These are phyloP conservation scores for Rhinichthys osculus DNA, from an alignment of 2,797 vertebrate genomes.

Conservation along the genomic window DNA sequence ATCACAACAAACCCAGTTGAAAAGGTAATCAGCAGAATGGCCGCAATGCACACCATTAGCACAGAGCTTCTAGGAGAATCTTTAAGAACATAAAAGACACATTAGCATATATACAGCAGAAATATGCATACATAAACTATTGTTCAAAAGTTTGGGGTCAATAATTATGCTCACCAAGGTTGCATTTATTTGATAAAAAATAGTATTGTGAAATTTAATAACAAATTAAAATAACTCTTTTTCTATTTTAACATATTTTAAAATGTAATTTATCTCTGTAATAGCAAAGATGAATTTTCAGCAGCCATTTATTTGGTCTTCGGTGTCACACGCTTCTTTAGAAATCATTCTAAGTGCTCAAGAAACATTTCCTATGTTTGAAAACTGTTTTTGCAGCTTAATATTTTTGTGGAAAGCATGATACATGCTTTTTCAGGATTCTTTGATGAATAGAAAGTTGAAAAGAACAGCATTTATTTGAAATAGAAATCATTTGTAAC, in stretches of 20 bases:
- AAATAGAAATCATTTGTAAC: background rate
- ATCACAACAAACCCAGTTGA: constrained; percentile 13
- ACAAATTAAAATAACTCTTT: background rate
- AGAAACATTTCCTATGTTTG: background rate
- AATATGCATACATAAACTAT: background rate
- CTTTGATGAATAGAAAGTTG: background rate
- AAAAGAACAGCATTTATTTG: background rate
- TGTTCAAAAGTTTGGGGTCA: background rate
- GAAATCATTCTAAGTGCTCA: background rate
- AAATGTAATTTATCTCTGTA: background rate
- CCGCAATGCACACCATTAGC: background rate
- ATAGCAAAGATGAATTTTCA: background rate
- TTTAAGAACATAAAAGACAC: background rate
- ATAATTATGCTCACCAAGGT: background rate
- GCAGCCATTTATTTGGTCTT: background rate
- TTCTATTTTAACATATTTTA: background rate
- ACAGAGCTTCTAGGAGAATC: background rate
- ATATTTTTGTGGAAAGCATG: background rate
- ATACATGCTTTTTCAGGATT: background rate
- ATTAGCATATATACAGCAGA: background rate
- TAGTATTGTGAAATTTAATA: background rate
- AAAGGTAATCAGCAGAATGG: constrained; percentile 34
- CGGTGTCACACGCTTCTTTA: background rate
- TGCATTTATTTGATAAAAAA: background rate
- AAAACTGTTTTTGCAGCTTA: too few relatives aligned